Percentiles rank a stretch among this genome's conserved stretches.
Conservation (phyloP, 2,113 vertebrate genomes). For the Accipiter virgatus region DNA sequence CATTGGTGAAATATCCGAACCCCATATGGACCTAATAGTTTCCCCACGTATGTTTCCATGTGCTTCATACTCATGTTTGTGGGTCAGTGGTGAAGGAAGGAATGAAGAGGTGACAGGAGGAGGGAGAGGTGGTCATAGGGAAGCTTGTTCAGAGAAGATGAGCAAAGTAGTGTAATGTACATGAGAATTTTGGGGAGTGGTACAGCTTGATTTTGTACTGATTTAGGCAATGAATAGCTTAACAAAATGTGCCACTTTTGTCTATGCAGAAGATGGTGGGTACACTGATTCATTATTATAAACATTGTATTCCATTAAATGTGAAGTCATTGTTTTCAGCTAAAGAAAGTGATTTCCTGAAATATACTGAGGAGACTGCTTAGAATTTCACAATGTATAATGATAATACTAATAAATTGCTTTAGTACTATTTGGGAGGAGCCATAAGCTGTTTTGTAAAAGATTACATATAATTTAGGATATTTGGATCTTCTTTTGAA, state of each 20-base stretch:
- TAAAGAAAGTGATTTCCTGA: not conserved
- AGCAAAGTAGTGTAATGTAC: not conserved
- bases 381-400: not conserved
- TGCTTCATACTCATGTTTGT: not conserved
- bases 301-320: not conserved
- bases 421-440: not conserved
- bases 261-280: not conserved
- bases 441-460: not conserved
- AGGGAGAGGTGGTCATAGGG: not conserved
- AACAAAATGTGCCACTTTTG: not conserved
- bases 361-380: not conserved
- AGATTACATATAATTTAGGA: not conserved
- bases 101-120: not conserved
- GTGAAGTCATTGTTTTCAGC: not conserved
- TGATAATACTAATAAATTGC: not conserved
- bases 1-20: not conserved
- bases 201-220: not conserved
- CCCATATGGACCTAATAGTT: not conserved
- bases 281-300: not conserved
- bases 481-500: not conserved
- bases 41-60: not conserved
- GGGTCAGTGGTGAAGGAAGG: not conserved
- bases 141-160: not conserved
- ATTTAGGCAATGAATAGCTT: not conserved
- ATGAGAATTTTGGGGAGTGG: not conserved